Conservation (phyloP, 2,113 vertebrate genomes). For the Girardinichthys multiradiatus region DNA sequence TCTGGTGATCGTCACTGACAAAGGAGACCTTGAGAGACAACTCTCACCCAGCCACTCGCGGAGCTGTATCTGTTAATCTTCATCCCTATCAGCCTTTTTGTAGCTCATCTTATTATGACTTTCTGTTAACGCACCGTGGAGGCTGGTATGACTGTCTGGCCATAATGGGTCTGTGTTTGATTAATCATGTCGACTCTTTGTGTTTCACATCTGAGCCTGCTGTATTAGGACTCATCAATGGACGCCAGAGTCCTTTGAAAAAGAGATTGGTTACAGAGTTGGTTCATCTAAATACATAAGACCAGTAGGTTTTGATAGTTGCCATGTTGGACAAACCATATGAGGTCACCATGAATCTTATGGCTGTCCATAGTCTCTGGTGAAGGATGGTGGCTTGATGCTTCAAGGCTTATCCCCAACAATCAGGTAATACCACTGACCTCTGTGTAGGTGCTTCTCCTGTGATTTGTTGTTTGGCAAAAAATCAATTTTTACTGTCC, state of each 20-base stretch:
- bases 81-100: conserved; percentile 73
- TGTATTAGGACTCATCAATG: conserved; percentile 74
- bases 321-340: conserved; percentile 55
- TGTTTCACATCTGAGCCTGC: conserved; percentile 77
- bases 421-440: conserved; percentile 61
- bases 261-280: conserved; percentile 73
- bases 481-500: conserved; percentile 80
- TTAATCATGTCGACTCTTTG: conserved; percentile 79
- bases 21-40: conserved; percentile 74
- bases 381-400: conserved; percentile 50
- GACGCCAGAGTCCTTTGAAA: conserved; percentile 74
- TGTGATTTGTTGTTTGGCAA: conserved; percentile 66
- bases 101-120: conserved; percentile 82
- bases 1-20: conserved; percentile 69
- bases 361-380: conserved; percentile 1
- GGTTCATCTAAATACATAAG: conserved; percentile 62
- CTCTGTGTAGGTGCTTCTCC: conserved; percentile 56
- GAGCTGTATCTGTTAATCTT: conserved; percentile 80
- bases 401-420: conserved; percentile 47
- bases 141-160: conserved; percentile 72
- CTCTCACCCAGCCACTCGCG: conserved; percentile 64
- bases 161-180: conserved; percentile 79
- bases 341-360: conserved; percentile 58
- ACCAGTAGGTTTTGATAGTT: conserved; percentile 63
- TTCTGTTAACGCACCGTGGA: conserved; percentile 75